A percentile compares a stretch with the other conserved stretches of the same genome.
phyloP scores from a whole-genome alignment of 2,888 invertebrate species.

The Ctenicera cuprea region DNA sequence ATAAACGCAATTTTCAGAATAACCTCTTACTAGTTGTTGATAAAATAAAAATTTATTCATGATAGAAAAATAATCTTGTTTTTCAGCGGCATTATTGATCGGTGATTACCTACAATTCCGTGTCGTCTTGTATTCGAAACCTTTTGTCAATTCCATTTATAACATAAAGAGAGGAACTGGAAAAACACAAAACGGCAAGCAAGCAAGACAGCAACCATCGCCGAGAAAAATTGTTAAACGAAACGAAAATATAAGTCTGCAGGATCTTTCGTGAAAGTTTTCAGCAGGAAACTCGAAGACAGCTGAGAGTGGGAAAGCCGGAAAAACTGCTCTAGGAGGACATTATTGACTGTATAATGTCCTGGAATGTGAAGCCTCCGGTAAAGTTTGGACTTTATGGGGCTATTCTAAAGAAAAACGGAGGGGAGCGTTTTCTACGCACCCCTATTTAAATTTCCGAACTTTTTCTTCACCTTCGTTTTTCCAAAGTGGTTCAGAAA shows the following conservation, averaged over 20 bases:
- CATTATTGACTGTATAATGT: conserved; percentile 24
- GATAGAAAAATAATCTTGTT: not conserved
- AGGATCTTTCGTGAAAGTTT: not conserved
- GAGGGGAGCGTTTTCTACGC: not conserved
- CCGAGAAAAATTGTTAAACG: conserved; percentile 12
- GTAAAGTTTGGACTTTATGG: conserved; percentile 13
- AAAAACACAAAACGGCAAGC: conserved; percentile 22
- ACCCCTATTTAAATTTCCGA: not conserved
- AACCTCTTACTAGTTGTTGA: too few species aligned
- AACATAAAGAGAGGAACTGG: conserved; percentile 17
- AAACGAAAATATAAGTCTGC: conserved; percentile 13
- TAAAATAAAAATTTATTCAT: too few species aligned
- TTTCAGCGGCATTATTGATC: not conserved
- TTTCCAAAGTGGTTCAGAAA: not conserved
- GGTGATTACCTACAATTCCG: not conserved
- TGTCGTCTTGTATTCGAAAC: conserved; percentile 6
- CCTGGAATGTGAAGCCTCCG: not conserved
- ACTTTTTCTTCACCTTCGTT: not conserved
- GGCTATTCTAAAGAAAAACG: conserved; percentile 8
- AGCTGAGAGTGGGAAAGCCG: conserved; percentile 26
- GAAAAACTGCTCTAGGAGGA: conserved; percentile 22
- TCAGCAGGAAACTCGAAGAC: conserved; percentile 22
- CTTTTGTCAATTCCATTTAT: conserved; percentile 28
- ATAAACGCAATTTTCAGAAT: too few species aligned
- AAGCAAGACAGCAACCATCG: not conserved